Conservation (phyloP, 2,888 invertebrate species). For the Phyto melanocephala region DNA sequence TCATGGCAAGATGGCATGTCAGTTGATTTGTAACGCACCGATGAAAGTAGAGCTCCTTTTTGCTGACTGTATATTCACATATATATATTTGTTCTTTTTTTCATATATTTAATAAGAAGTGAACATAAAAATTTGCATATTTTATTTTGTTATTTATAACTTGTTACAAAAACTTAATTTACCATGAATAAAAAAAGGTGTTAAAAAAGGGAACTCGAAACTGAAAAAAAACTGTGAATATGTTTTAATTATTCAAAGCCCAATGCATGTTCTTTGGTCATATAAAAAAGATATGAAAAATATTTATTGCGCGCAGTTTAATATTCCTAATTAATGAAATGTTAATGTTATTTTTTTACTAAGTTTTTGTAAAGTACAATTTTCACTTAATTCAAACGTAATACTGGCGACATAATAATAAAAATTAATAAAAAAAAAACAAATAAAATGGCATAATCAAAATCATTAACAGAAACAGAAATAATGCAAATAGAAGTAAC, state of each 20-base stretch:
- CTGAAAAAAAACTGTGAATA: background rate
- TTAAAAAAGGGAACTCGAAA: constrained; percentile 48
- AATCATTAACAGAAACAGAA: constrained; percentile 55
- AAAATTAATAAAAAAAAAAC: constrained; percentile 36
- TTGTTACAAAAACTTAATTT: constrained; percentile 59
- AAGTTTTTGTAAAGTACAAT: constrained; percentile 41
- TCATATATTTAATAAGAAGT: background rate
- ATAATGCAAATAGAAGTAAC: constrained; percentile 32
- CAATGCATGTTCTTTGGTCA: background rate
- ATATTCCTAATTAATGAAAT: constrained; percentile 50
- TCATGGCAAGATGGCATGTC: constrained; percentile 39
- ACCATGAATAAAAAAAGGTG: constrained; percentile 58
- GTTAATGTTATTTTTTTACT: constrained; percentile 17
- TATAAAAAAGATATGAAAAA: background rate
- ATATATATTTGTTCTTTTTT: background rate
- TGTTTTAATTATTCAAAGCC: background rate
- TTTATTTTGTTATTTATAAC: constrained; percentile 55
- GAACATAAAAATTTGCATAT: constrained; percentile 49
- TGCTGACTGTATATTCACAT: background rate
- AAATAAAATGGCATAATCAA: constrained; percentile 47
- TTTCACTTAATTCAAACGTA: constrained; percentile 58
- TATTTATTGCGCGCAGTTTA: background rate
- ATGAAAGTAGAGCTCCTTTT: constrained; percentile 40
- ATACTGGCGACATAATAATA: constrained; percentile 58
- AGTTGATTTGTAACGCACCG: constrained; percentile 55